Evolutionary conservation across 2,888 invertebrate genomes (phyloP).

Genomic region (Apotomis betuletana): DNA sequence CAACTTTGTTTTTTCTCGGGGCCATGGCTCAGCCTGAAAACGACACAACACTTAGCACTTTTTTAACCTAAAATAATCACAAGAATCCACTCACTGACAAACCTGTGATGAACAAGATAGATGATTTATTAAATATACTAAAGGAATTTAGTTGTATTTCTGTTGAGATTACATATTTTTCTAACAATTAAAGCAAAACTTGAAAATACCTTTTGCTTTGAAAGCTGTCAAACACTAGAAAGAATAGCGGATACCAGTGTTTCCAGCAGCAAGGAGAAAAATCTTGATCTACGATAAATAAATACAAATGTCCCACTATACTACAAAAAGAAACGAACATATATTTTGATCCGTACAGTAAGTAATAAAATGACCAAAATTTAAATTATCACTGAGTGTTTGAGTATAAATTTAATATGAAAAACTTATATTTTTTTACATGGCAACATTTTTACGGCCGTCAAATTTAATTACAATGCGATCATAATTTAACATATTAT

Average conservation of each 20-base stretch:
- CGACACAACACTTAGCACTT: conserved; percentile 73
- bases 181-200: conserved; percentile 56
- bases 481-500: neutral
- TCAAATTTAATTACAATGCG: conserved; percentile 3
- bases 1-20: conserved; percentile 98
- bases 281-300: neutral
- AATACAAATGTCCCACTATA: neutral
- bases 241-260: conserved; percentile 54
- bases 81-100: conserved; percentile 61
- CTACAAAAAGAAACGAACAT: neutral
- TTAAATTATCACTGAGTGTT: too few relatives aligned
- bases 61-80: conserved; percentile 74
- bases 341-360: too few relatives aligned
- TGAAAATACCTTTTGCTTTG: conserved; percentile 74
- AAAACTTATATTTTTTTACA: neutral
- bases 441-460: neutral
- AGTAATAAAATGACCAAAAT: too few relatives aligned
- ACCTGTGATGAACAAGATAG: conserved; percentile 43
- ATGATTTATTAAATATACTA: conserved; percentile 44
- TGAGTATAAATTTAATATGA: too few relatives aligned
- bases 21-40: conserved; percentile 90
- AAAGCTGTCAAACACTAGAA: conserved; percentile 81
- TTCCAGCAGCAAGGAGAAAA: conserved; percentile 41
- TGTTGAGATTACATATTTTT: conserved; percentile 48
- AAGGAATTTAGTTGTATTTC: conserved; percentile 56